Conservation (phyloP, 2,113 vertebrate species). For the Ammodramus savannarum region DNA sequence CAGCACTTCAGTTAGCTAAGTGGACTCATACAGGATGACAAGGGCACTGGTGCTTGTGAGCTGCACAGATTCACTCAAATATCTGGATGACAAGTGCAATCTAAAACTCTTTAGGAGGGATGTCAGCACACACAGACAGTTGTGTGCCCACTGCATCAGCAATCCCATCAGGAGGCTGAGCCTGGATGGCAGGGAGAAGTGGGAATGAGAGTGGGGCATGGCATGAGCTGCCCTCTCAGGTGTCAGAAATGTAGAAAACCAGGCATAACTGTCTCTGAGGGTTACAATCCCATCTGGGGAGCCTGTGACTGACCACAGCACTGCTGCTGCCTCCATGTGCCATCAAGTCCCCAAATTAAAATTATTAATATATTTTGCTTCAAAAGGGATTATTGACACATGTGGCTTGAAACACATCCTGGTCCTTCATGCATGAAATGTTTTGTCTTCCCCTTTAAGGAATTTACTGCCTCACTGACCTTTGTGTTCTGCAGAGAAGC, state of each 20-base stretch:
- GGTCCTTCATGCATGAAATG: slow-evolving; percentile 34
- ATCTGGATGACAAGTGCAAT: not conserved
- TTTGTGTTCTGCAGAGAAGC: slow-evolving; percentile 68
- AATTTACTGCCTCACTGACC: slow-evolving; percentile 72
- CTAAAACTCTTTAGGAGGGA: not conserved
- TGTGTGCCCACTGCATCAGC: accelerated
- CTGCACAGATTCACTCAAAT: not conserved
- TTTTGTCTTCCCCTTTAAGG: slow-evolving; percentile 64
- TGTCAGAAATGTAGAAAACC: not conserved
- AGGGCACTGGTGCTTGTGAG: not conserved
- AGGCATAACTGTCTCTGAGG: not conserved
- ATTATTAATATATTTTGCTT: not conserved
- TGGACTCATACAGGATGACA: not conserved
- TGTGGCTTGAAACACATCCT: not conserved
- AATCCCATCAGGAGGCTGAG: not conserved
- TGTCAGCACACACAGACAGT: not conserved
- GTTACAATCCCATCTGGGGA: not conserved
- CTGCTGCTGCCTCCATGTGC: not conserved
- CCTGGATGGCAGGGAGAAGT: not conserved
- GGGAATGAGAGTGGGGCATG: not conserved
- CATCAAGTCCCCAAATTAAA: not conserved
- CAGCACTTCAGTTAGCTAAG: not conserved
- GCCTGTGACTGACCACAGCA: not conserved
- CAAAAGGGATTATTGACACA: not conserved
- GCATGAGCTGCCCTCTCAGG: not conserved